Base-by-base conservation (phyloP, 2,113 vertebrate species). In the Tichodroma muraria region DNA sequence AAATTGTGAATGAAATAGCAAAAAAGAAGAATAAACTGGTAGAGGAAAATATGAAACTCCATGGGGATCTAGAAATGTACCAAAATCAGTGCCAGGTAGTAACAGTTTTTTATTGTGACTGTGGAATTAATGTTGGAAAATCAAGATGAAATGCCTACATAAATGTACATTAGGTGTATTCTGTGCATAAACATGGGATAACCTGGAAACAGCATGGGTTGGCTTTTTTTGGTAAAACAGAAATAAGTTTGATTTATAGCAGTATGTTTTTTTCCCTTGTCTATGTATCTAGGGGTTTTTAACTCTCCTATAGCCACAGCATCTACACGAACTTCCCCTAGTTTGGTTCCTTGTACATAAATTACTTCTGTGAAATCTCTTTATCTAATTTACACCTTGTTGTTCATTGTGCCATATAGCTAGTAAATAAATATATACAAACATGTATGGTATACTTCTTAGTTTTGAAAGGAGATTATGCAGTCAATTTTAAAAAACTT, bases 21-120 rank as follows among this genome's bases (percentile, higher is more conserved):
- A 76, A 97, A 78, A 97, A 95, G 78, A 97, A 97, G 72, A 96
- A 97, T 78, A 97, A 94, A 69, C 77, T 98, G 35, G 89, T 98
- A 89, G 97, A 97, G 65, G 98, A 98, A 96, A 98, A 98, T 78
- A 96, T 96, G 89, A 97, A 97, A 79, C 97, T 98, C 47, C 92
- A 20, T 5, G 94, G 97, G 66, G 97, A 98, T 69, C 87, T 98
- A 65, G 98, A 96, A 96, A 90, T 94, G 68, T 98, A 95, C 91
- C 97, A 97, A 93, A 95, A 90, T 45, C 97, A 96, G 31, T 98
- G 94, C 81, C 97, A 98, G 98, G 98, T 98, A 95, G 86, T 45
- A 53, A 40, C 11, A 28, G 3, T 42, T 78, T 87, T 94, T 60
- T 31, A 9, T 68, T 11, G 49, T 35, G 33, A 78, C 13, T 69